A percentile compares a stretch with the other conserved stretches of the same genome.
These are phyloP conservation scores for Passer domesticus DNA, from an alignment of 2,113 vertebrate species.

Conservation along the genomic window DNA sequence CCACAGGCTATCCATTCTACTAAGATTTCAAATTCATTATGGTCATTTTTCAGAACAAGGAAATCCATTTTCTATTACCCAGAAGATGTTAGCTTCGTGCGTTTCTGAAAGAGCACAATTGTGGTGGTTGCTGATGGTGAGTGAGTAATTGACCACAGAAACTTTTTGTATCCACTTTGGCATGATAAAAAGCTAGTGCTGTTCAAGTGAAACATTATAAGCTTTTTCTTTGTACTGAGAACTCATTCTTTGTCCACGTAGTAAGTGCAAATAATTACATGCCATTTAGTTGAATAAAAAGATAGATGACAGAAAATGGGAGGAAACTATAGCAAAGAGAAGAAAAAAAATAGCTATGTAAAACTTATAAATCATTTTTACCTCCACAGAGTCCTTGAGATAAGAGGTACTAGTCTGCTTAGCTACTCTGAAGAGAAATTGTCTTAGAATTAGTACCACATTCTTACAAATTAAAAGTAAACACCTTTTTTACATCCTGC, in stretches of 20 bases:
- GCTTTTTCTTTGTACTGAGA: conserved; percentile 11
- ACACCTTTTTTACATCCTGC: background rate
- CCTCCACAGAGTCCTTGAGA: background rate
- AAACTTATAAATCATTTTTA: conserved; percentile 27
- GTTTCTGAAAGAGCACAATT: conserved; percentile 15
- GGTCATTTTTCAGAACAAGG: conserved; percentile 33
- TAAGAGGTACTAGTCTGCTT: background rate
- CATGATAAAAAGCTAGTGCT: conserved; percentile 11
- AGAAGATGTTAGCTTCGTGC: background rate
- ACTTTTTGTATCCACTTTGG: conserved; percentile 7
- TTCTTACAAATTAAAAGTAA: background rate
- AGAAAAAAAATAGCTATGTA: background rate
- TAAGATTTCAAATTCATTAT: conserved; percentile 45
- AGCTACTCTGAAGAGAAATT: background rate
- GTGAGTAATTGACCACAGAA: conserved; percentile 44
- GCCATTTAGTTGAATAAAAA: conserved; percentile 34
- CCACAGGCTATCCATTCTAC: background rate
- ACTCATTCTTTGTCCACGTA: conserved; percentile 29
- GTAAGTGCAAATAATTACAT: conserved; percentile 42
- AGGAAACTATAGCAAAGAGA: background rate
- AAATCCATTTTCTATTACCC: conserved; percentile 47
- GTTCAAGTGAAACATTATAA: conserved; percentile 22
- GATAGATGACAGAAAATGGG: conserved; percentile 17
- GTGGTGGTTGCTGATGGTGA: background rate
- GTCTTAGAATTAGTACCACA: background rate